These are phyloP conservation scores for Crypturellus tataupa DNA, from an alignment of 2,797 vertebrate species.

Conservation along the genomic window DNA sequence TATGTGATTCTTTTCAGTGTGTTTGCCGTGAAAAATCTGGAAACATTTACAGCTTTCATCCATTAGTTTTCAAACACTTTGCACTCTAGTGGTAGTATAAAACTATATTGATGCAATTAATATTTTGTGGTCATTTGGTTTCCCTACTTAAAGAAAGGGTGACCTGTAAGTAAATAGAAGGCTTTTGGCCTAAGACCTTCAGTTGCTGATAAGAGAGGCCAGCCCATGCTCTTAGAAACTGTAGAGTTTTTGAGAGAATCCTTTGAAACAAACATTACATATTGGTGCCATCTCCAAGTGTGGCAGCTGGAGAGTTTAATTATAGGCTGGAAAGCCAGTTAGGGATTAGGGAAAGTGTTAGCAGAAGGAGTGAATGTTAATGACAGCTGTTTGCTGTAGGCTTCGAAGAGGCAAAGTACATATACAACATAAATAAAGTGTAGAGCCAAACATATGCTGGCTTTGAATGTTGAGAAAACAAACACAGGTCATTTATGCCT, in stretches of 20 bases:
- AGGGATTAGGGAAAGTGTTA: constrained; percentile 80
- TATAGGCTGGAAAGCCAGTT: constrained; percentile 80
- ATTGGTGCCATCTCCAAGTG: constrained; percentile 42
- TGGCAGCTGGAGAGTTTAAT: constrained; percentile 84
- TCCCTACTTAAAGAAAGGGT: not conserved
- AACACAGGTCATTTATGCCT: not conserved
- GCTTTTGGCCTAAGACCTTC: constrained; percentile 18
- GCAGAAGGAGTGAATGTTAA: constrained; percentile 73
- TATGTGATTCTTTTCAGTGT: not conserved
- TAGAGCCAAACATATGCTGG: constrained; percentile 30
- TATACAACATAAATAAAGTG: constrained; percentile 49
- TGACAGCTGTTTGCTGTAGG: constrained; percentile 80
- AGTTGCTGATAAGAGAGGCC: not conserved
- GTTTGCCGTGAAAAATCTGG: not conserved
- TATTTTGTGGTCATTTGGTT: not conserved
- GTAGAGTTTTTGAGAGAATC: constrained; percentile 34
- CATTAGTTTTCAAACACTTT: not conserved
- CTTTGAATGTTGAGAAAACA: constrained; percentile 19
- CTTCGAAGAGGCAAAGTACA: constrained; percentile 48
- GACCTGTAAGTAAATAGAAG: not conserved
- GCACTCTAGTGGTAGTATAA: not conserved
- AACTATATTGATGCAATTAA: not conserved
- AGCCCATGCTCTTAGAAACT: not conserved
- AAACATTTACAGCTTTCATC: not conserved
- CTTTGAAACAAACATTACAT: constrained; percentile 27